Base-by-base conservation (phyloP, 2,888 invertebrate genomes). In the Sycophila texana region DNA sequence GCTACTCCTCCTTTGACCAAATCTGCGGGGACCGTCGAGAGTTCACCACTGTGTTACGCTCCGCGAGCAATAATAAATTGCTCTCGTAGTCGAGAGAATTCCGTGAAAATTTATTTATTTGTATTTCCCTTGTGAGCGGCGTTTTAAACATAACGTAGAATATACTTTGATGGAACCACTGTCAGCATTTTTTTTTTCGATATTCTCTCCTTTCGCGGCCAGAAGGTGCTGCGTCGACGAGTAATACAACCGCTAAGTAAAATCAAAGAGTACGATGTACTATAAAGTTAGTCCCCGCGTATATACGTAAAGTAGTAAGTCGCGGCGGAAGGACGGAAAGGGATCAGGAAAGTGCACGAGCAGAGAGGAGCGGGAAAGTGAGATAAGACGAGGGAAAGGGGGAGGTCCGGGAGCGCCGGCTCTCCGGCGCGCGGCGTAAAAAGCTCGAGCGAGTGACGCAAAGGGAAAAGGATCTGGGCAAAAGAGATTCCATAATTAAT, bases 401-500 rank as follows among this genome's bases (percentile, higher is more conserved):
- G 58, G 39, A 39, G 73, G 39, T 39, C 39, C 39, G 39, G 10
- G 39, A 39, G 39, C 39, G 39, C 2, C 39, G 39, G 39, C 22
- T 60, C 22, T 53, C 39, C 39, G 39, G 39, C 39, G 39, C 13
- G 14, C 51, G 51, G 53, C 53, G 68, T 51, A 78, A 74, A 68
- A 72, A 72, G 73, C 73, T 55, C 60, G 58, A 53, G 26, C 63
- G 63, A 55, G 58, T 61, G 51, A 63, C 49, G 72, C 60, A 63
- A 80, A 74, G 57, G 68, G 72, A 75, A 65, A 72, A 68, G 72
- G 47, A 66, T 26, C 73, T 51, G 53, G 51, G 71, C 61, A 76
- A 81, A 81, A 71, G 77, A 81, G 84, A 86, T 86, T 85, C 82
- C 83, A 83, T 87, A 88, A 89, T 88, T 88, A 87, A 88, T 89